Conservation (phyloP, 92 coral and sea anemone species). For the Montipora capitata region DNA sequence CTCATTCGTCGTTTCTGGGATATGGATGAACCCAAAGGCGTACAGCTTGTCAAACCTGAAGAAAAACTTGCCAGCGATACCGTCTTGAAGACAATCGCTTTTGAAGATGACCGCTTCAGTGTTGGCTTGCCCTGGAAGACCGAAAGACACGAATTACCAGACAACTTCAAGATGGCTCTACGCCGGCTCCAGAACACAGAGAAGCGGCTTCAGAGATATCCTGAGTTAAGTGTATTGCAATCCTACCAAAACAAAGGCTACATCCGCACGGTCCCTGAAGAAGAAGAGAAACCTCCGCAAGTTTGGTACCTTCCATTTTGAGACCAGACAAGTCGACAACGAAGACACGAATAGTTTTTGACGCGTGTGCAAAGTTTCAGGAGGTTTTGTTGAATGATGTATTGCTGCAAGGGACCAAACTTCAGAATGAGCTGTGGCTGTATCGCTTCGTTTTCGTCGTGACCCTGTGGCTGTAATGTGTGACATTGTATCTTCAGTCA, state of each 20-base stretch:
- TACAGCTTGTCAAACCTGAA: conserved; percentile 40
- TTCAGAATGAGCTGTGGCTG: conserved; percentile 46
- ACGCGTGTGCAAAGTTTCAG: conserved; percentile 46
- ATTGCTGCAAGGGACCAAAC: conserved; percentile 60
- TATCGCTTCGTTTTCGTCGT: conserved; percentile 37
- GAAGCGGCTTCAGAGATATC: conserved; percentile 51
- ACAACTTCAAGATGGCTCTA: conserved; percentile 57
- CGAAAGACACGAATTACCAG: conserved; percentile 28
- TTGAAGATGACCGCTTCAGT: conserved; percentile 49
- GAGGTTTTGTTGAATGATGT: conserved; percentile 41
- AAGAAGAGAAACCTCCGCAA: too few relatives aligned
- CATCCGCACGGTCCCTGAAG: too few relatives aligned
- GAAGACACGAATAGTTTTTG: conserved; percentile 72
- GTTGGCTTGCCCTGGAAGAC: too few relatives aligned
- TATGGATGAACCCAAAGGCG: conserved; percentile 41
- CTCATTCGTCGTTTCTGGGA: conserved; percentile 73
- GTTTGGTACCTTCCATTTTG: too few relatives aligned
- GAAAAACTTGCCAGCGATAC: conserved; percentile 43
- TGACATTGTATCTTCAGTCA: conserved; percentile 73
- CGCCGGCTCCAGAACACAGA: conserved; percentile 64
- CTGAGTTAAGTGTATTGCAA: conserved; percentile 29
- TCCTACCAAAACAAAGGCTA: conserved; percentile 37
- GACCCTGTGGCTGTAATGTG: conserved; percentile 54
- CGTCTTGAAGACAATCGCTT: conserved; percentile 45
- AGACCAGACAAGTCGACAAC: too few relatives aligned